These are phyloP conservation scores for Sipha flava DNA, from an alignment of 1,140 invertebrate species.

Conservation along the genomic window DNA sequence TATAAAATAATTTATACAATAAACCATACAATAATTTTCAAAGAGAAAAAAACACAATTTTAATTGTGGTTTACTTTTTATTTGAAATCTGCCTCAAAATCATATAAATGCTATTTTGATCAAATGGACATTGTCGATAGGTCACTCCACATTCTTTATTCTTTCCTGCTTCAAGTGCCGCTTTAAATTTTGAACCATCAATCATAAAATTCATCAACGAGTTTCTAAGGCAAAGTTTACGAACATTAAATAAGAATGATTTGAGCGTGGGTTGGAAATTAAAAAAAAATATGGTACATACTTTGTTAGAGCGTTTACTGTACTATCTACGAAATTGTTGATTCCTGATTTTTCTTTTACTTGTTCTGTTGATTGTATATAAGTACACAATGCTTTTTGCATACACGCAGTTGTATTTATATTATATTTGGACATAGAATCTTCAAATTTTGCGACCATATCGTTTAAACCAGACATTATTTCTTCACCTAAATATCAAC, in stretches of 20 bases:
- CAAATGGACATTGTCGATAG: constrained; percentile 55
- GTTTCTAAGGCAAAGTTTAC: constrained; percentile 49
- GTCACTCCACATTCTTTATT: constrained; percentile 52
- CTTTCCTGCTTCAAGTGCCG: constrained; percentile 60
- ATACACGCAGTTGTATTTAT: constrained; percentile 69
- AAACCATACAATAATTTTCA: too few species aligned
- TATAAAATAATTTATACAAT: too few species aligned
- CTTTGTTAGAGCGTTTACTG: constrained; percentile 57
- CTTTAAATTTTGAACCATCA: constrained; percentile 65
- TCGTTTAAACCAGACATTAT: constrained; percentile 49
- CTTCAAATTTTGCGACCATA: constrained; percentile 61
- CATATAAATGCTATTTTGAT: constrained; percentile 51
- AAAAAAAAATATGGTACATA: constrained; percentile 43
- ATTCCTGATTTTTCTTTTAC: constrained; percentile 36
- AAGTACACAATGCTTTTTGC: constrained; percentile 66
- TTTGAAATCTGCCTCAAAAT: constrained; percentile 29
- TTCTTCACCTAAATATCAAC: neutral
- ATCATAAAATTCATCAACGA: constrained; percentile 60
- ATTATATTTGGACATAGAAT: constrained; percentile 59
- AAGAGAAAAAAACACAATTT: neutral
- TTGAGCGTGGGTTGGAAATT: neutral
- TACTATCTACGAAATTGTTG: constrained; percentile 48
- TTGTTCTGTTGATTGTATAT: constrained; percentile 55
- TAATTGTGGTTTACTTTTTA: neutral
- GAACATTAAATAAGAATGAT: neutral